Evolutionary conservation across 2,113 vertebrate genomes (phyloP), one percentile per base, ranked within the genome.

Genomic region (Monopterus albus): DNA sequence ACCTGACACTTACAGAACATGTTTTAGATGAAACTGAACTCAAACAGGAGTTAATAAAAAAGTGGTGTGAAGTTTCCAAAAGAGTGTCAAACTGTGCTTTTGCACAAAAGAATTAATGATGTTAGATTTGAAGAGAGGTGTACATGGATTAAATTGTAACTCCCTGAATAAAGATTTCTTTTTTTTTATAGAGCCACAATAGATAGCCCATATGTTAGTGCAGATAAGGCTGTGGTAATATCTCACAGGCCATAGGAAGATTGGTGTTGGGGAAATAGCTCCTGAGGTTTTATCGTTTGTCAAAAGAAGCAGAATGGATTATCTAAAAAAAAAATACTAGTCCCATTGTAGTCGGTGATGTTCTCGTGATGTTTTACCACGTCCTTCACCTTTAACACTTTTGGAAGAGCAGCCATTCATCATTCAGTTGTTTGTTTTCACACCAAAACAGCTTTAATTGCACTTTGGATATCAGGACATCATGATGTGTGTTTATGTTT

Each of bases 141-240:
- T 66, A 75, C 71, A 69, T 79, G 63, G 69, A 88, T 84, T 88
- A 72, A 63, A 78, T 17, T 31, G 17, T 86, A 81, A 39, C 55
- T 47, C 35, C 17, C 58, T 74, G 84, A 84, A 86, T 84, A 82
- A 83, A 88, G 80, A 87, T 84, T 78, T 73, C n/a, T n/a, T n/a
- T 43, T 71, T 70, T 65, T 50, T 59, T 50, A 58, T 46, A 29
- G 64, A 81, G 55, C 61, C 63, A 60, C 58, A 63, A 87, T 89
- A 79, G 70, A 73, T 80, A n/a, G n/a, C n/a, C n/a, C n/a, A n/a
- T n/a, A n/a, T n/a, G n/a, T n/a, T n/a, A n/a, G n/a, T n/a, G n/a
- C n/a, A n/a, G 78, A 89, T 89, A 89, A 88, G 75, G 53, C 62
- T 0, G 7, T 53, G 70, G 66, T 75, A 72, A 83, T 82, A 76